These are phyloP conservation scores for Ashinkailepas kermadecensis DNA, from an alignment of 2,888 invertebrate genomes.

Conservation along the genomic window DNA sequence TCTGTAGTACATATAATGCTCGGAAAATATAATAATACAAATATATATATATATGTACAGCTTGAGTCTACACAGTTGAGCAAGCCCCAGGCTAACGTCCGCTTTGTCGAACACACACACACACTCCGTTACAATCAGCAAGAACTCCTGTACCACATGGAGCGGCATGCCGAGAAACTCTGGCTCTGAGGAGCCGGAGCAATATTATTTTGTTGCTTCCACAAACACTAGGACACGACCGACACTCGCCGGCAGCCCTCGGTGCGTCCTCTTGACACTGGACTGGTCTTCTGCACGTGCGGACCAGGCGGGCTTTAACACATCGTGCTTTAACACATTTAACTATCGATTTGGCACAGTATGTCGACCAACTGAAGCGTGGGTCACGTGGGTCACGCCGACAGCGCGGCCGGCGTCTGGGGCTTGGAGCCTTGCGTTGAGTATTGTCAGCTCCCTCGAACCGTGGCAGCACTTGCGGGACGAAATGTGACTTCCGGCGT, in stretches of 20 bases:
- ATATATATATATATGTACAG: background rate
- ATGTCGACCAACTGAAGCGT: background rate
- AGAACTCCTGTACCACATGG: too few relatives aligned
- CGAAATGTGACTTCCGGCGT: too few relatives aligned
- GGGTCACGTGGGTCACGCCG: background rate
- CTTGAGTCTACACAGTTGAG: background rate
- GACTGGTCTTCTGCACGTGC: too few relatives aligned
- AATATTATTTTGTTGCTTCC: too few relatives aligned
- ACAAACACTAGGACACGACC: too few relatives aligned
- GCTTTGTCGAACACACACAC: background rate
- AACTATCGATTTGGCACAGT: slow-evolving; percentile 16
- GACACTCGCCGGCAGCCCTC: too few relatives aligned
- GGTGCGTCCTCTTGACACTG: too few relatives aligned
- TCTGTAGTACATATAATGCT: background rate
- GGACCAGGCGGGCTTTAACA: too few relatives aligned
- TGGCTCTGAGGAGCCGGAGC: too few relatives aligned
- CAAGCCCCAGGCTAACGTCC: slow-evolving; percentile 2
- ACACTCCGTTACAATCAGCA: background rate
- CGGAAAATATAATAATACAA: background rate
- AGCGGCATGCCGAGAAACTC: too few relatives aligned
- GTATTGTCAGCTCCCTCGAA: background rate
- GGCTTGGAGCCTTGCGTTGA: background rate
- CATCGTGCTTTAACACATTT: background rate
- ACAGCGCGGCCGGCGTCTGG: too few relatives aligned
- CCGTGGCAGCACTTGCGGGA: too few relatives aligned